Evolutionary conservation across 1,140 invertebrate species (phyloP), one percentile per base, ranked within the genome.

Genomic region (Zaprionus tsacasi): DNA sequence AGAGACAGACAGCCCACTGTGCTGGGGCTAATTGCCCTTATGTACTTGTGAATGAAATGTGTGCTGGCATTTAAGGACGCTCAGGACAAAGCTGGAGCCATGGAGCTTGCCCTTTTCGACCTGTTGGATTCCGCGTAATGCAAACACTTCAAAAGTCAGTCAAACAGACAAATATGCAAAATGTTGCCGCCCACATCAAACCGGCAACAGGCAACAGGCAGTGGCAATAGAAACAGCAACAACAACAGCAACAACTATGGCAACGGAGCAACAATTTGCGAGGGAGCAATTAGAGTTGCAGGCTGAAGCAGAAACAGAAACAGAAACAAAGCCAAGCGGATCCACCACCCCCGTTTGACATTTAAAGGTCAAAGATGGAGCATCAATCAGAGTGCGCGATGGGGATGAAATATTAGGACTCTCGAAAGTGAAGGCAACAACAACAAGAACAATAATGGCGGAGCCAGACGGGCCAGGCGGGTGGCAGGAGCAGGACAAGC

Each of bases 301-400:
- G 63, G 74, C 48, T 1, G 21, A 21, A 21, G 21, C 21, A 21
- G 21, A 21, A 21, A 2, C 21, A 21, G 21, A 33, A 27, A 59
- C 43, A 65, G n/a, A 33, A 27, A 30, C 21, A 40, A 68, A 30
- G 38, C 63, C 35, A 43, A 69, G 58, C 45, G 59, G 36, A 61
- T 45, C 54, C 59, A 73, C 69, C 54, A n/a, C 36, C 57, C 25
- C 43, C 30, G 27, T 68, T 71, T 83, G 83, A 88, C 83, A 87
- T 87, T 87, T 87, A 87, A 87, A 87, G 83, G 83, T 83, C 79
- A 87, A 58, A 87, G 81, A 74, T 87, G 68, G 38, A 83, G 80
- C 80, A 80, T 88, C 80, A 87, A 87, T 86, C 72, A 86, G 52
- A 7, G 71, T 70, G 54, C 70, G 64, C 64, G 38, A 67, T 64